Base-by-base conservation (phyloP, 2,888 invertebrate species). In the Bembecia ichneumoniformis region DNA sequence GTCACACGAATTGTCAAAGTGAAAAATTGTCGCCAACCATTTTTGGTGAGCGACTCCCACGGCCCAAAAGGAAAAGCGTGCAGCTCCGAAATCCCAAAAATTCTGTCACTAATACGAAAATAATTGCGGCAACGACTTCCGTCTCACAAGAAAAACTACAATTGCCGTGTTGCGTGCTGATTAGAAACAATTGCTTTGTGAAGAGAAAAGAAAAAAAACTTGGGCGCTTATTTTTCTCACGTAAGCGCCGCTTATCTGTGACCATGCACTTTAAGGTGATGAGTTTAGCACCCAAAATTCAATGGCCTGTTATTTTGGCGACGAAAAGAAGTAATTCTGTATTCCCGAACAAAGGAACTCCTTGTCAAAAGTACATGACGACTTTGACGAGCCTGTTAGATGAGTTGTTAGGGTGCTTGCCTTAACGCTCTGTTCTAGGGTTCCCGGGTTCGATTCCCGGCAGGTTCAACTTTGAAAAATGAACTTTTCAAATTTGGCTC, bases 41-140 rank as follows among this genome's bases (percentile, higher is more conserved):
- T 28, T 40, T 10, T 40, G 40, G 40, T 13, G 40, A 11, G 40
- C 40, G 40, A 28, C 40, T 43, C 47, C 49, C 49, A 47, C 49
- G 35, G 28, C 45, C 47, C 47, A 34, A 47, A 35, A 34, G 28
- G 14, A 14, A 40, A 40, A 14, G 40, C 40, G 40, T 14, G 45
- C 50, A 53, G 49, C 49, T 49, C 52, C 51, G 35, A 77, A 72
- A 68, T 72, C 68, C 64, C 60, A 69, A 66, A 68, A 76, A 49
- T 44, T 47, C 77, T 73, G 74, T 71, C 69, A 72, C 77, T 83
- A 83, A 84, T 84, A 77, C 70, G 77, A 77, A 83, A 68, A 83
- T 84, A 84, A 84, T 83, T 79, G 76, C 65, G 66, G 59, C 56
- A 55, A 58, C 60, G 63, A 73, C 82, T 83, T 83, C 84, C 83